Conservation (phyloP, 2,113 vertebrate species). For the Cyphomyrus discorhynchus region DNA sequence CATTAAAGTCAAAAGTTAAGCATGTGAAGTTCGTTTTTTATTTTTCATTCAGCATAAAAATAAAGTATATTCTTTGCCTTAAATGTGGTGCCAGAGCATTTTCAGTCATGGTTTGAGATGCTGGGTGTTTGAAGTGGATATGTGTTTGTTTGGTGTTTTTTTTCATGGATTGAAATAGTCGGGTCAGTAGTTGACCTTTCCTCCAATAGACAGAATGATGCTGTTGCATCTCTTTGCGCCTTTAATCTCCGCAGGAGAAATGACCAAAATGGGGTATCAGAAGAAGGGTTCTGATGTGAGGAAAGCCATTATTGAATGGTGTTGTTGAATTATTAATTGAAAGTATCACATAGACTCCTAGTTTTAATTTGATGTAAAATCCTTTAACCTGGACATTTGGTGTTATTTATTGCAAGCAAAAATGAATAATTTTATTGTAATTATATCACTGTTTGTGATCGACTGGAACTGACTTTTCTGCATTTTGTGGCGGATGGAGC, state of each 20-base stretch:
- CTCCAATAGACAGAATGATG: background rate
- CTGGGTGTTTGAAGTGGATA: slow-evolving; percentile 28
- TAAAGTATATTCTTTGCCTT: background rate
- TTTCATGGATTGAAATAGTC: slow-evolving; percentile 3
- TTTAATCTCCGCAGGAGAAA: slow-evolving; percentile 18
- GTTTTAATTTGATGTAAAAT: background rate
- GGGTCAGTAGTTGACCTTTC: slow-evolving; percentile 16
- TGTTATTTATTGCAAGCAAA: background rate
- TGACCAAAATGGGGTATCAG: background rate
- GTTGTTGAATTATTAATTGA: background rate
- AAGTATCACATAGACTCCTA: background rate
- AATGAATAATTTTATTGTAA: background rate
- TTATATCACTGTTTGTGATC: background rate
- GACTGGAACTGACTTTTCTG: background rate
- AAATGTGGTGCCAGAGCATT: background rate
- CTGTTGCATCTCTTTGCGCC: background rate
- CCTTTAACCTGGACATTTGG: background rate
- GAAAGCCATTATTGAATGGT: background rate
- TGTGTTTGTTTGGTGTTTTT: background rate
- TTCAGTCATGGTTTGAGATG: slow-evolving; percentile 19
- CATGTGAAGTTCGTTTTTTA: background rate
- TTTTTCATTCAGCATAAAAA: background rate
- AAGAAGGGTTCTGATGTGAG: background rate
- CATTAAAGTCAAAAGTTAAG: background rate
- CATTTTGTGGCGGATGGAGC: background rate